Conservation (phyloP, 2,888 invertebrate genomes). For the Chrysolina haemoptera region DNA sequence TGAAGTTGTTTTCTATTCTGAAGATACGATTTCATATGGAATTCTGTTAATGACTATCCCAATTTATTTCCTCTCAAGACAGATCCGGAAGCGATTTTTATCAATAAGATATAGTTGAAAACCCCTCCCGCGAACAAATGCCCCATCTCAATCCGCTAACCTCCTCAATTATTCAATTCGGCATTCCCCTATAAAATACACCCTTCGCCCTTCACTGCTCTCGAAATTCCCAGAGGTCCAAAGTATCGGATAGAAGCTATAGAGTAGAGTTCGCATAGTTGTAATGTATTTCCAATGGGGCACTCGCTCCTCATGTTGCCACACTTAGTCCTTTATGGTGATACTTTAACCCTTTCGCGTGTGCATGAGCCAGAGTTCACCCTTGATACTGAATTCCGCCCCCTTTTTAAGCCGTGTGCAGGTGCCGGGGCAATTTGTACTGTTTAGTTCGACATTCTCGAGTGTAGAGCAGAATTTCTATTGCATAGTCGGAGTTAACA, state of each 20-base stretch:
- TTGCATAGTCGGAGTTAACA: constrained; percentile 12
- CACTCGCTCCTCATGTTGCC: constrained; percentile 42
- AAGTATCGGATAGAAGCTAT: constrained; percentile 20
- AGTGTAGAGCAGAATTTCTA: constrained; percentile 20
- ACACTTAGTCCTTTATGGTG: constrained; percentile 44
- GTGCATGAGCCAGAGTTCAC: constrained; percentile 41
- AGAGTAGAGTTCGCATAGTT: constrained; percentile 51
- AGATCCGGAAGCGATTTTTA: constrained; percentile 1
- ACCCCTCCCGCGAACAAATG: neutral
- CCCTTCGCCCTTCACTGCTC: constrained; percentile 14
- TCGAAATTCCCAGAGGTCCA: constrained; percentile 30
- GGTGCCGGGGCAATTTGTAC: constrained; percentile 46
- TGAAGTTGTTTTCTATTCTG: too few relatives aligned
- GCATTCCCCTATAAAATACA: constrained; percentile 6
- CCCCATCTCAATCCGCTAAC: neutral
- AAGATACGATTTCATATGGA: too few relatives aligned
- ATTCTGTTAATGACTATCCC: neutral
- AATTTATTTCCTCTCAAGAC: neutral
- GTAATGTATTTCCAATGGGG: constrained; percentile 65
- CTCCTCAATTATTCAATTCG: constrained; percentile 16
- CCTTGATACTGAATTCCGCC: constrained; percentile 40
- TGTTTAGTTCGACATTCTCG: constrained; percentile 38
- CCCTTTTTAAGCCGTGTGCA: constrained; percentile 44
- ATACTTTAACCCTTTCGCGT: constrained; percentile 49
- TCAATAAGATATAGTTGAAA: constrained; percentile 8